These are phyloP conservation scores for Bilobella aurantiaca DNA, from an alignment of 1,140 invertebrate species.

Conservation along the genomic window DNA sequence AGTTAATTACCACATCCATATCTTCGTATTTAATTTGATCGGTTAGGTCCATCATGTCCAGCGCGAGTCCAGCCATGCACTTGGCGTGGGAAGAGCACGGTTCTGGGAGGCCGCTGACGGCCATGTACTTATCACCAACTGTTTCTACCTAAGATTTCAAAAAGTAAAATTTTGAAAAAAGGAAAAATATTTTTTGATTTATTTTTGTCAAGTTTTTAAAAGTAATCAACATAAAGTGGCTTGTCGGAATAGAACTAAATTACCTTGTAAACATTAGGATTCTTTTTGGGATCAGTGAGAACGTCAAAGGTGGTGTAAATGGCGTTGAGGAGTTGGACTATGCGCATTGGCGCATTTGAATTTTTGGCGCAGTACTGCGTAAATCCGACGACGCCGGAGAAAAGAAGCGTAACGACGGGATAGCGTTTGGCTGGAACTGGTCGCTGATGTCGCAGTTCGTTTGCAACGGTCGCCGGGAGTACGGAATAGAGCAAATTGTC, in stretches of 20 bases:
- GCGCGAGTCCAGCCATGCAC: constrained; percentile 79
- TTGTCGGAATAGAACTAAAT: no score
- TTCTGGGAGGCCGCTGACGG: constrained; percentile 91
- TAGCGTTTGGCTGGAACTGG: constrained; percentile 77
- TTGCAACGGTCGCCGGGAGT: constrained; percentile 82
- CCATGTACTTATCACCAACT: constrained; percentile 99
- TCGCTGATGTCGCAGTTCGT: constrained; percentile 76
- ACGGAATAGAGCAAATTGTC: constrained; percentile 88
- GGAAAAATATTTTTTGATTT: no score
- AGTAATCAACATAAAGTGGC: no score
- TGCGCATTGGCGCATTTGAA: constrained; percentile 78
- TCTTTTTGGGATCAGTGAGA: constrained; percentile 77
- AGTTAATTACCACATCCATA: constrained; percentile 63
- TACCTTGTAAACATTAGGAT: constrained; percentile 92
- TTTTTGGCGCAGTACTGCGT: constrained; percentile 73
- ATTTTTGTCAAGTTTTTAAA: background rate
- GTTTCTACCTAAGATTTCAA: constrained; percentile 75
- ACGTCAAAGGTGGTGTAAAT: constrained; percentile 84
- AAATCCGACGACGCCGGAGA: constrained; percentile 89
- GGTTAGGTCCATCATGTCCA: constrained; percentile 93
- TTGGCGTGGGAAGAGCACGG: constrained; percentile 79
- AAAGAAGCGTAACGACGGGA: constrained; percentile 78
- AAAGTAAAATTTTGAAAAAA: no score
- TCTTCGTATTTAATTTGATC: constrained; percentile 75
- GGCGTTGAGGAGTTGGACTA: constrained; percentile 80